A percentile compares a stretch with the other conserved stretches of the same genome.
These are phyloP conservation scores for Conopomorpha cramerella DNA, from an alignment of 1,140 invertebrate genomes.

Conservation along the genomic window DNA sequence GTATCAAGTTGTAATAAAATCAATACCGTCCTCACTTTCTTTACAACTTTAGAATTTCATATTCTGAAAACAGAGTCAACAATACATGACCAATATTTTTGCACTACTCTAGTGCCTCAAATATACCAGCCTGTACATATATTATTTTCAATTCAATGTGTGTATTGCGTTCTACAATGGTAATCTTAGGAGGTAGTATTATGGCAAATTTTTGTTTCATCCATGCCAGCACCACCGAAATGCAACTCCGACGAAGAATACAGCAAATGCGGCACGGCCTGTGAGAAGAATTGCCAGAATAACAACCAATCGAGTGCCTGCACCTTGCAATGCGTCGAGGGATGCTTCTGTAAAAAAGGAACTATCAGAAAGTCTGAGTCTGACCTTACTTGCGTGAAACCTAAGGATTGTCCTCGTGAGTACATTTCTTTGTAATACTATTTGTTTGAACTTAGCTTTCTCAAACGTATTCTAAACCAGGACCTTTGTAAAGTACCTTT, in stretches of 20 bases:
- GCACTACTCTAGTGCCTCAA: neutral
- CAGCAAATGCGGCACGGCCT: slow-evolving; percentile 1
- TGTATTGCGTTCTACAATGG: neutral
- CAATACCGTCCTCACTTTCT: too few relatives aligned
- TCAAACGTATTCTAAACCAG: too few relatives aligned
- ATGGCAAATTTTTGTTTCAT: neutral
- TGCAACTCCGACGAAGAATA: slow-evolving; percentile 1
- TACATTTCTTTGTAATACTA: too few relatives aligned
- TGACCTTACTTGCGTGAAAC: too few relatives aligned
- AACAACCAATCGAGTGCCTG: neutral
- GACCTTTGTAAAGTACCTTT: too few relatives aligned
- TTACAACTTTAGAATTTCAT: neutral
- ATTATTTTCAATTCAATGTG: neutral
- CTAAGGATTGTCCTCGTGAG: too few relatives aligned
- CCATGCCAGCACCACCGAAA: neutral
- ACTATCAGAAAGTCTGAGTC: too few relatives aligned
- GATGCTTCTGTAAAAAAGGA: slow-evolving; percentile 4
- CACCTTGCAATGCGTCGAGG: slow-evolving; percentile 4
- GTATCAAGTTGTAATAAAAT: too few relatives aligned
- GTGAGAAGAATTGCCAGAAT: slow-evolving; percentile 2
- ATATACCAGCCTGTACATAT: neutral
- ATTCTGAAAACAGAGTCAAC: neutral
- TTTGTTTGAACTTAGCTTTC: too few relatives aligned
- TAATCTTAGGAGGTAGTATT: neutral
- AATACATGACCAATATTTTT: neutral